Base-by-base conservation (phyloP, 2,888 invertebrate species). In the Polydesmus complanatus region DNA sequence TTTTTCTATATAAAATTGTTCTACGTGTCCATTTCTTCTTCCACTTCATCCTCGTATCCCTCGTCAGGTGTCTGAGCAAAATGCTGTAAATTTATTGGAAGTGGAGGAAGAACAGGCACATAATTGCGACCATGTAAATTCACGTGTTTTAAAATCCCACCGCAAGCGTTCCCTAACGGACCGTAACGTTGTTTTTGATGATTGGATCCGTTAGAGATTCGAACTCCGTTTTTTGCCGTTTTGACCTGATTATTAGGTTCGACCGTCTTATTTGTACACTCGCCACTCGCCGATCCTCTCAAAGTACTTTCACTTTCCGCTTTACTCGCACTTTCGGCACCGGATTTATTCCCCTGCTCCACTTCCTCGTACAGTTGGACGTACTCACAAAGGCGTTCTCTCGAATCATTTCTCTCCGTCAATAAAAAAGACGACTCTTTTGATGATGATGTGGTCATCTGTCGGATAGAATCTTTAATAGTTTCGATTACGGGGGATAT, bases 91-190 rank as follows among this genome's bases (percentile, higher is more conserved):
- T n/a, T n/a, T n/a, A 49, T 49, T 25, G 61, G 53, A 11, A 61
- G 47, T n/a, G 62, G 62, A 25, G 62, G 62, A 54, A 62, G 59
- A 48, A 62, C 62, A 62, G 62, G 62, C 62, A 62, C 62, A 27
- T 52, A 62, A 55, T 62, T 58, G 14, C 62, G 58, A 14, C 60
- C 60, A 25, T 55, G 54, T 14, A 60, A 27, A 26, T 54, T 55
- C 8, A 37, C 54, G 50, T 60, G 60, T 52, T 58, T 58, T 21
- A 58, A 21, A 18, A 58, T 58, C 14, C 37, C 37, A 2, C 58
- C 58, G 2, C 48, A 27, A 48, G 58, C 58, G 25, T 58, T 58
- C 1, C 58, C 58, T 3, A 58, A 47, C 2, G 58, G 50, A 22
- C 58, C 51, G 22, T 58, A 52, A 2, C 58, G 50, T n/a, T 51